Percentiles rank a stretch among this genome's conserved stretches.
These are phyloP conservation scores for Cataglyphis altisquamis DNA, from an alignment of 2,888 invertebrate genomes.

Conservation along the genomic window DNA sequence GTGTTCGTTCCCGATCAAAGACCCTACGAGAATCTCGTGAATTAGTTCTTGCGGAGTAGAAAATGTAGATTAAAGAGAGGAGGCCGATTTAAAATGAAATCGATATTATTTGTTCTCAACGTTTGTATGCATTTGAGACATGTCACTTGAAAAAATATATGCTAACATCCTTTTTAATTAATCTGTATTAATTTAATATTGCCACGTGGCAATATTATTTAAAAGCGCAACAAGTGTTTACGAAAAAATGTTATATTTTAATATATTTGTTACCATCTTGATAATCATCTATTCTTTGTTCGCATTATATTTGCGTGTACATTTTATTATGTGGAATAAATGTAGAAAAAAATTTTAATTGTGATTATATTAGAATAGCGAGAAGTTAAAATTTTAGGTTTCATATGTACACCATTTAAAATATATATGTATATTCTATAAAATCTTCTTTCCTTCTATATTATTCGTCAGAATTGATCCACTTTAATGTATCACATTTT, in stretches of 20 bases:
- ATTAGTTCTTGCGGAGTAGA: not conserved
- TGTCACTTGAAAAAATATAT: not conserved
- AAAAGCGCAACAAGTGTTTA: conserved; percentile 6
- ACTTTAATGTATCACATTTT: not conserved
- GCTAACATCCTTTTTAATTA: no score
- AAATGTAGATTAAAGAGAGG: not conserved
- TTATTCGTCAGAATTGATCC: not conserved
- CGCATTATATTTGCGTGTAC: not conserved
- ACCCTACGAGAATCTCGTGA: conserved; percentile 33
- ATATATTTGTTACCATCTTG: not conserved
- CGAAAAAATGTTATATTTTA: not conserved
- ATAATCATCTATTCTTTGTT: not conserved
- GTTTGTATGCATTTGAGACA: not conserved
- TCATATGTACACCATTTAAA: not conserved
- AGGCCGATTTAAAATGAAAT: not conserved
- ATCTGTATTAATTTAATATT: not conserved
- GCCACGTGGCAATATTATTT: not conserved
- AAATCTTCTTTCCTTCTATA: not conserved
- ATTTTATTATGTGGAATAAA: not conserved
- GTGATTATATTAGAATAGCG: not conserved
- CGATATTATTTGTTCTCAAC: not conserved
- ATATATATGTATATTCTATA: not conserved
- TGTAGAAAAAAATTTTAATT: not conserved
- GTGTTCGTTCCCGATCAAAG: conserved; percentile 58
- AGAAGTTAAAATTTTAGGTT: not conserved